A percentile compares a stretch with the other conserved stretches of the same genome.
Conservation (phyloP, 2,113 vertebrate genomes). For the Pangasianodon hypophthalmus region DNA sequence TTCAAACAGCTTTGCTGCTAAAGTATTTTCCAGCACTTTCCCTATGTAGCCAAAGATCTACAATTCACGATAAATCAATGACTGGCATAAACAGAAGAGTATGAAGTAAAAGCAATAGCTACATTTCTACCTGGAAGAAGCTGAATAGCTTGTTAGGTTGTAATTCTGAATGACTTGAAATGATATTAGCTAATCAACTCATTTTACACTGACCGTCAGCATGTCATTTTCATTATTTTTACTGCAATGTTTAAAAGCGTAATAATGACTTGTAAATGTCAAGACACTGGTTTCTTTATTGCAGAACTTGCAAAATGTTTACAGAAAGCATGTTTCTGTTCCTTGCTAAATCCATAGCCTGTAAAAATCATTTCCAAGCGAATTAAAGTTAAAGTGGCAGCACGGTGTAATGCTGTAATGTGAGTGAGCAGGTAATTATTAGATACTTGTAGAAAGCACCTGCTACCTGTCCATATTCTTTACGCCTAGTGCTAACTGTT, state of each 20-base stretch:
- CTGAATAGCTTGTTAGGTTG: neutral
- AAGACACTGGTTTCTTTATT: neutral
- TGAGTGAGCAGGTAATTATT: neutral
- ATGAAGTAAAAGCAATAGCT: neutral
- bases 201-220: neutral
- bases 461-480: neutral
- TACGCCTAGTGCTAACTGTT: neutral
- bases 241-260: neutral
- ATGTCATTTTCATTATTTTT: neutral
- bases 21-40: neutral
- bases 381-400: neutral
- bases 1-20: neutral
- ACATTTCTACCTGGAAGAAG: neutral
- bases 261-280: neutral
- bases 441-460: neutral
- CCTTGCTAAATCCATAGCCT: neutral
- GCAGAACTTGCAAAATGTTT: neutral
- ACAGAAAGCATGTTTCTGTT: neutral
- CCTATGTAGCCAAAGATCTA: neutral
- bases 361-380: neutral
- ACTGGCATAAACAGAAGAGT: neutral
- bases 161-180: neutral
- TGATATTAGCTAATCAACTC: neutral
- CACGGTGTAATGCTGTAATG: neutral
- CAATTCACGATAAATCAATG: neutral